Evolutionary conservation across 2,888 invertebrate genomes (phyloP).

Genomic region (Erynnis tages): DNA sequence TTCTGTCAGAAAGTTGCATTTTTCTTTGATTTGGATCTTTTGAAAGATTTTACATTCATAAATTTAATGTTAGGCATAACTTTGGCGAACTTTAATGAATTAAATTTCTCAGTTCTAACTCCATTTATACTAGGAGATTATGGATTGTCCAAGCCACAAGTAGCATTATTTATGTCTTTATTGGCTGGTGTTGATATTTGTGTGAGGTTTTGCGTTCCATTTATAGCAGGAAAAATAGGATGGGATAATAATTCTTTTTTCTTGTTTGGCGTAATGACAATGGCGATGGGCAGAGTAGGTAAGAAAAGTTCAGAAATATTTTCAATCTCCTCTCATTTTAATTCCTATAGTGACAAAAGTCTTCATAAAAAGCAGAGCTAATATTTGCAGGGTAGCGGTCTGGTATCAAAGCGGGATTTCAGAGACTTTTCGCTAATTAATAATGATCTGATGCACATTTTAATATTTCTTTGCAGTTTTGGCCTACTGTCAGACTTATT

Average conservation of each 20-base stretch:
- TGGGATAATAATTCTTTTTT: constrained; percentile 88
- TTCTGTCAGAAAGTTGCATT: constrained; percentile 80
- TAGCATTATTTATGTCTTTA: constrained; percentile 86
- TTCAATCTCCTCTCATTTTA: no score
- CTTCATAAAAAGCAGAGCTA: no score
- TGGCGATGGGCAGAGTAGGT: constrained; percentile 85
- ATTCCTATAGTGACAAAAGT: no score
- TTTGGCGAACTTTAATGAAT: constrained; percentile 85
- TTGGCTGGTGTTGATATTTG: constrained; percentile 84
- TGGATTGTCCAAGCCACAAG: constrained; percentile 81
- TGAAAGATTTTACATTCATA: constrained; percentile 85
- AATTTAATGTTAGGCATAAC: constrained; percentile 87
- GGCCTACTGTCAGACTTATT: constrained; percentile 81
- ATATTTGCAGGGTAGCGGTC: no score
- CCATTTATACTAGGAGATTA: constrained; percentile 88
- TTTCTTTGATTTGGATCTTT: constrained; percentile 86
- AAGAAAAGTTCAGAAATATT: constrained; percentile 45
- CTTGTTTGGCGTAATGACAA: constrained; percentile 84
- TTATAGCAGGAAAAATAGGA: constrained; percentile 84
- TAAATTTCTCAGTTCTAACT: constrained; percentile 87
- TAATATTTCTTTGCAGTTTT: no score
- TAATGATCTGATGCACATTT: no score
- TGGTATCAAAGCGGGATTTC: no score
- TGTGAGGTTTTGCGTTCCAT: constrained; percentile 85
- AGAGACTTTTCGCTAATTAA: no score